These are phyloP conservation scores for Falco rusticolus DNA, from an alignment of 2,797 vertebrate species.

Conservation along the genomic window DNA sequence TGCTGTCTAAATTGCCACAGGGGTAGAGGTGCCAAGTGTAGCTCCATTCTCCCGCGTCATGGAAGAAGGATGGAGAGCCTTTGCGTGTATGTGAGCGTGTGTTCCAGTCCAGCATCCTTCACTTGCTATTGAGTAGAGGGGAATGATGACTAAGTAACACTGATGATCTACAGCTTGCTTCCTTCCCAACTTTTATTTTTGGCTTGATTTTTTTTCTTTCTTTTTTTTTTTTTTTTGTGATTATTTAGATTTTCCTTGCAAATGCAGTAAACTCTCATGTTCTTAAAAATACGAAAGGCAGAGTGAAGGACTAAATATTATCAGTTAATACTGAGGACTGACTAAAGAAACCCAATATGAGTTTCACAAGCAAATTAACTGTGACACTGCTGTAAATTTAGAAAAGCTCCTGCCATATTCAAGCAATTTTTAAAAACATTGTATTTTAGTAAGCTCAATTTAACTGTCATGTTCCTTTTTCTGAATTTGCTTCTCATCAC, in stretches of 20 bases:
- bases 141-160: not conserved
- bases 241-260: not conserved
- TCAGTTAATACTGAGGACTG: not conserved
- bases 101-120: not conserved
- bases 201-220: not conserved
- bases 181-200: not conserved
- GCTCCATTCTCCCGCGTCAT: fast-evolving
- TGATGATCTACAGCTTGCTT: not conserved
- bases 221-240: not conserved
- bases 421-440: not conserved
- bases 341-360: not conserved
- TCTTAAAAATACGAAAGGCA: not conserved
- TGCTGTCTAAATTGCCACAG: not conserved
- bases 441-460: not conserved
- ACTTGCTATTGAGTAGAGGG: not conserved
- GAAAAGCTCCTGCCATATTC: not conserved
- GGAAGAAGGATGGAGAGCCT: not conserved
- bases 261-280: not conserved
- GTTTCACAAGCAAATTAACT: not conserved
- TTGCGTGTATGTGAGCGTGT: fast-evolving
- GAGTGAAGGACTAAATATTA: not conserved
- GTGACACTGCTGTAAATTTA: not conserved
- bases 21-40: not conserved
- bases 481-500: not conserved
- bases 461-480: not conserved